Conservation (phyloP, 2,888 invertebrate genomes). For the Drepanosiphum platanoidis region DNA sequence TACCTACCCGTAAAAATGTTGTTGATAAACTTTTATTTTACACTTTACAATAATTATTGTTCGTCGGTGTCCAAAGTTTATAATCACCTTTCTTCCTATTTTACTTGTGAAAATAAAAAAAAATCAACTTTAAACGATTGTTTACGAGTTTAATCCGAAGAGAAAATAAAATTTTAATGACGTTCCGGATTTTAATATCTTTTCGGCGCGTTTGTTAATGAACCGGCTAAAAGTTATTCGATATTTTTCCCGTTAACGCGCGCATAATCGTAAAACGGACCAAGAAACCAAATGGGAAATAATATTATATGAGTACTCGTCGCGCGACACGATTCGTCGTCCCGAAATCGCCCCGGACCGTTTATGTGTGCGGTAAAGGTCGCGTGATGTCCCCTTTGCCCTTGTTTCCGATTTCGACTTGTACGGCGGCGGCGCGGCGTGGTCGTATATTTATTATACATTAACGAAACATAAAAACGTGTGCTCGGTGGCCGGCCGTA, state of each 20-base stretch:
- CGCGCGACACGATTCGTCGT: constrained; percentile 1
- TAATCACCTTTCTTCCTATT: constrained; percentile 32
- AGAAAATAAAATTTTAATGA: constrained; percentile 49
- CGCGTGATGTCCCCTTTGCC: neutral
- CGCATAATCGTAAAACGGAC: constrained; percentile 41
- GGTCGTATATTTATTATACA: too few species aligned
- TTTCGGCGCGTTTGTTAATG: constrained; percentile 43
- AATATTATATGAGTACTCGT: too few species aligned
- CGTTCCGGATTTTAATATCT: constrained; percentile 44
- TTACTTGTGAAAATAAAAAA: constrained; percentile 7
- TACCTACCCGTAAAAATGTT: constrained; percentile 11
- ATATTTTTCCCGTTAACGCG: constrained; percentile 34
- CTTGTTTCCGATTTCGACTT: constrained; percentile 6
- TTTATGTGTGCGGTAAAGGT: neutral
- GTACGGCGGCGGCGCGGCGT: too few species aligned
- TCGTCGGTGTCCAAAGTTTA: constrained; percentile 23
- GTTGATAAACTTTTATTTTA: constrained; percentile 37
- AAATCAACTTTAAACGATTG: constrained; percentile 36
- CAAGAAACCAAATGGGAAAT: constrained; percentile 29
- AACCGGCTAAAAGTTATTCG: constrained; percentile 43
- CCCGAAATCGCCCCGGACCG: neutral
- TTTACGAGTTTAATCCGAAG: constrained; percentile 39
- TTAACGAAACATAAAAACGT: too few species aligned
- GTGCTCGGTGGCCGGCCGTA: too few species aligned
- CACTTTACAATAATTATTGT: constrained; percentile 28